Base-by-base conservation (phyloP, 1,140 invertebrate genomes). In the Drosophila dunni region DNA sequence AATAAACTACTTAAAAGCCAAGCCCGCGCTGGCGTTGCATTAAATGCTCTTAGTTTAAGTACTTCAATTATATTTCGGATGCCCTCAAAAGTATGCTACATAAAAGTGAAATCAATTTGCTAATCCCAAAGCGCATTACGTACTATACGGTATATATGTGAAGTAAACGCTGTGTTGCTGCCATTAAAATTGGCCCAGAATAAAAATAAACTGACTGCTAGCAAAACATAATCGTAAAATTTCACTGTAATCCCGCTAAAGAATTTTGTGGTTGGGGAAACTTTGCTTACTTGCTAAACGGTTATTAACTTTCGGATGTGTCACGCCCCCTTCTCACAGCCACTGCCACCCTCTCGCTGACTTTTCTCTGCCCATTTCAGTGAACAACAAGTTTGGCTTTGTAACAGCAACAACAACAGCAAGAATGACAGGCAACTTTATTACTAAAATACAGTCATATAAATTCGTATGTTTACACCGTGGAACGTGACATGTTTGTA, bases 231-330 rank as follows among this genome's bases (percentile, higher is more conserved):
- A 62, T 62, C 69, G 58, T 65, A 74, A 79, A 77, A 74, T 69
- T 63, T 73, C 36, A 51, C 24, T 64, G 57, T 75, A 76, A 56
- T 75, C 53, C 45, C 53, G 38, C 34, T 29, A 75, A 64, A 34
- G 56, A 69, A 44, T 70, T 68, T 71, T 17, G 33, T 40, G 33
- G 78, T 75, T 46, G 6, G 17, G 64, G 70, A 34, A 73, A 68
- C 70, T 68, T 73, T 61, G 70, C 56, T 67, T 61, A 78, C 78
- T 89, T 53, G 73, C 84, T 89, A 88, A 88, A 88, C 83, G 83
- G 76, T 89, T 83, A 88, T 88, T 88, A 89, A 88, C 77, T 88
- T 89, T 86, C 66, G 60, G 77, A 86, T 79, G 84, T 88, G 83
- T 79, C 72, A 51, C 66, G 29, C 8, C 10, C 8, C 34, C n/a